Evolutionary conservation across 2,888 invertebrate species (phyloP), one percentile per base, ranked within the genome.

Genomic region (Tipula lateralis): DNA sequence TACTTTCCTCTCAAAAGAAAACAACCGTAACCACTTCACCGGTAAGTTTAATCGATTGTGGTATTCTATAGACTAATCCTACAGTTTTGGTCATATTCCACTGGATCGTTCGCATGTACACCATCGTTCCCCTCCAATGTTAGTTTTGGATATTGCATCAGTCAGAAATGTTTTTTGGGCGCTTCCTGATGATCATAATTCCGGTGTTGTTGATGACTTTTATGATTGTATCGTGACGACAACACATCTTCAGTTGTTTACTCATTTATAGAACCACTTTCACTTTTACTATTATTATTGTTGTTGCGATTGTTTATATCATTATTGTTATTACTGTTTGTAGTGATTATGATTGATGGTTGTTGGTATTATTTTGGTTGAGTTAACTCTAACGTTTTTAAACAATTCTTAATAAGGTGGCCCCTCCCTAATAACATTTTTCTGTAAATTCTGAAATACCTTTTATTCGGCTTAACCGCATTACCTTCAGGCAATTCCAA

Each of bases 191-290:
- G 82, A 66, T 66, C 24, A 66, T 66, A 24, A 24, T 66, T 66
- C 24, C 66, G 66, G 24, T 66, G 66, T 9, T 9, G 24, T 9
- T 66, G 66, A 24, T 66, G 66, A 66, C 9, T 66, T 66, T 66
- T 66, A 66, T 66, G 66, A 66, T 66, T 66, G 24, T 66, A 24
- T 66, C 66, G 19, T 66, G 66, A 66, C 32, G 82, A 82, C 32
- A 9, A 82, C n/a, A 30, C 5, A 3, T 29, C 30, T 30, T 24
- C 66, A 66, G 66, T 66, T 66, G 66, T 66, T 66, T 66, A 24
- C 66, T 24, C 66, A 66, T 66, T 66, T 66, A 32, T 30, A 82
- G 32, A 29, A 82, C 16, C 32, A 82, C 82, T 82, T 82, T 82
- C 82, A 82, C 82, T 66, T 12, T 82, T 32, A 30, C 13, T n/a